Base-by-base conservation (phyloP, 1,140 invertebrate species). In the Zaprionus kolodkinae region DNA sequence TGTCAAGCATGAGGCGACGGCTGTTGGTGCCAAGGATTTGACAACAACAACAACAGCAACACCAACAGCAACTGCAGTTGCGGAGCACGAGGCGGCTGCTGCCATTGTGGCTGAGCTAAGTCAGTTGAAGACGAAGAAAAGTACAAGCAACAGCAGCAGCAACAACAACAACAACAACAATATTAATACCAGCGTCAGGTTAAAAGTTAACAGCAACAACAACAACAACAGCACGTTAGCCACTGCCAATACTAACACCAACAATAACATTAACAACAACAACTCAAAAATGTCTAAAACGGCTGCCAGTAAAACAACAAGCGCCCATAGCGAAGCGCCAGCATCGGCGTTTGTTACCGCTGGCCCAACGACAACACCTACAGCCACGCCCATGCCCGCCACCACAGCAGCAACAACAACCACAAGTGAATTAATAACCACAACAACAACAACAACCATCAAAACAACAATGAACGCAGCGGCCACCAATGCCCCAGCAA, bases 181-280 rank as follows among this genome's bases (percentile, higher is more conserved):
- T 25, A 69, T 38, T 35, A 69, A 36, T 17, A 33, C 38, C n/a
- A 68, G 57, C 60, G 62, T 63, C 67, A 78, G 70, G 65, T 76
- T 86, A 72, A 91, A 91, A 79, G 79, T 82, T 79, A 91, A 87
- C 79, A 89, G 70, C 64, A 79, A 71, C 62, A 78, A 30, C 27
- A 30, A 38, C 62, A 63, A 71, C 62, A 78, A 38, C 62, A 63
- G 40, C 72, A 43, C 61, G 43, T 69, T 75, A 79, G 73, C 82
- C 75, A 83, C 89, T 78, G 83, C 77, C 90, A 79, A 81, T 71
- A 83, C 33, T 56, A 79, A 73, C 62, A 76, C 25, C 48, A 70
- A 70, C 63, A 35, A 35, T 61, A 77, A 50, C 72, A 74, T 25
- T 38, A 68, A 70, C 67, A 80, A 73, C 60, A 67, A 64, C 67